phyloP scores from a whole-genome alignment of 2,113 vertebrate genomes.

The Empidonax alnorum region DNA sequence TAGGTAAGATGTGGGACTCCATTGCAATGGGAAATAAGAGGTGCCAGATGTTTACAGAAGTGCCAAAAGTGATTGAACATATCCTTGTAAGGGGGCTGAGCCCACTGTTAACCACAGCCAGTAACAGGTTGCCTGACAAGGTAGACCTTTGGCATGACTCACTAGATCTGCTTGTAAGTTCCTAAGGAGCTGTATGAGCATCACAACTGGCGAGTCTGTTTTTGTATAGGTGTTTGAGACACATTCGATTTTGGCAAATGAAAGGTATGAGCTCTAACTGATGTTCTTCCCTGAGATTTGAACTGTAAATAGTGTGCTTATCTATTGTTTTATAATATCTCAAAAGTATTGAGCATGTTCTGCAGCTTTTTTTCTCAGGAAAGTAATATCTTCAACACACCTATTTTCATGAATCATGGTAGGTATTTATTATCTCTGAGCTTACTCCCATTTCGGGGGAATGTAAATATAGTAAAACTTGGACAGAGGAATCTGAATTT shows the following conservation, averaged over 20 bases:
- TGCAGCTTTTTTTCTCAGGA: background rate
- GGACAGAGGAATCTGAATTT: background rate
- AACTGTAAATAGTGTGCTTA: background rate
- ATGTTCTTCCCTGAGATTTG: background rate
- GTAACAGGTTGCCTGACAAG: background rate
- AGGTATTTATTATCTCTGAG: background rate
- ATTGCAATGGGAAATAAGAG: background rate
- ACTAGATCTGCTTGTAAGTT: background rate
- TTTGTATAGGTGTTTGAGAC: background rate
- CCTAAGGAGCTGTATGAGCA: background rate
- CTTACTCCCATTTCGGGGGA: background rate
- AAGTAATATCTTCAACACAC: background rate
- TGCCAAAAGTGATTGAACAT: background rate
- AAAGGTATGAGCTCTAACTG: background rate
- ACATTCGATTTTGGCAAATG: background rate
- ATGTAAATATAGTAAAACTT: background rate
- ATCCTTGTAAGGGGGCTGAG: background rate
- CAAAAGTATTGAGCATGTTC: background rate
- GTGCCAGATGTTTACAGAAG: background rate
- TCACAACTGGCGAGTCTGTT: background rate
- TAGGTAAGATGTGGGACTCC: background rate
- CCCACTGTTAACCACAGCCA: background rate
- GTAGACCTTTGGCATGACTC: background rate
- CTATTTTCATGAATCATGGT: background rate
- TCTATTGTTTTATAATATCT: background rate